Base-by-base conservation (phyloP, 1,140 invertebrate genomes). In the Leptestheria dahalacensis region DNA sequence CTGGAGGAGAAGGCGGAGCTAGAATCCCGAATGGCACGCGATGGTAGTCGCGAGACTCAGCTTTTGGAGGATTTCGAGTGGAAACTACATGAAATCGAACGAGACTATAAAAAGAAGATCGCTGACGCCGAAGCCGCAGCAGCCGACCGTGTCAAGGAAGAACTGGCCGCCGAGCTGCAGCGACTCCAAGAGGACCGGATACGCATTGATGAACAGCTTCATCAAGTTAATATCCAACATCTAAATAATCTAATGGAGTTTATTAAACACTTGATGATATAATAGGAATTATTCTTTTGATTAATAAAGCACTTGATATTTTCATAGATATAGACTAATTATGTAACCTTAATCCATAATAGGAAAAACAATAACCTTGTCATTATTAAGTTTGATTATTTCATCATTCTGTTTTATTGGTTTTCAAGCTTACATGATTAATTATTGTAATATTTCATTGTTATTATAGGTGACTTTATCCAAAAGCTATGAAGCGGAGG, bases 31-130 rank as follows among this genome's bases (percentile, higher is more conserved):
- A 82, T 78, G 74, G 77, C 81, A 63, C 72, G 74, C 62, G 81
- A 83, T 58, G 71, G 73, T 62, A 69, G 77, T 21, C 74, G 79
- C 59, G 80, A 83, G 66, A 78, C 81, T 58, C 75, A 78, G 63
- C 68, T 82, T 20, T 69, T 83, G 66, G 78, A 81, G 55, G 82
- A 83, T 67, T 82, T 81, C 63, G 82, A 83, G 69, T 82, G 81
- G 79, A 81, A 83, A 66, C 66, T 83, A 29, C 68, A 80, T 48
- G 79, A 82, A 68, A 79, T 82, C 61, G 77, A 82, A 66, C 72
- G 76, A 58, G 71, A 70, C 18, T 81, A 79, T 64, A 83, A 83
- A 66, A 75, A 76, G 63, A 76, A 77, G 64, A 62, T 80, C 15
- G 76, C 79, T 53, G 48, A 70, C 68, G 55, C 63, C 72, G 71